These are phyloP conservation scores for Agonum fuliginosum DNA, from an alignment of 2,888 invertebrate genomes.

Conservation along the genomic window DNA sequence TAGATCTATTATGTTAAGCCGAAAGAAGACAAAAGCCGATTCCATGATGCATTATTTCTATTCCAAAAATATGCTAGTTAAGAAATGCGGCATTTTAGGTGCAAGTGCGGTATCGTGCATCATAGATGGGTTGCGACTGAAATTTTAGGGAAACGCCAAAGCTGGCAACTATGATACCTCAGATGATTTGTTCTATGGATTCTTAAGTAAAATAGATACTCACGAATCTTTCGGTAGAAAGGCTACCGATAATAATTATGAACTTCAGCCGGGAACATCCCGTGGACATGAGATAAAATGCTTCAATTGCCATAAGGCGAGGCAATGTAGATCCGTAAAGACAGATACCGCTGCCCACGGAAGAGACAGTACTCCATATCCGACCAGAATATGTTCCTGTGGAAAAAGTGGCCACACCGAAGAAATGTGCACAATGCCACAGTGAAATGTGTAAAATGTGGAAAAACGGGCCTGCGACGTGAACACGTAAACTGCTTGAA, in stretches of 20 bases:
- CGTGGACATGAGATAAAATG: no score
- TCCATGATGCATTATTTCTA: slow-evolving; percentile 60
- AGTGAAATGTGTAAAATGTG: neutral
- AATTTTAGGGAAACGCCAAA: slow-evolving; percentile 55
- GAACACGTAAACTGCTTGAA: no score
- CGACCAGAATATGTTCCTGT: neutral
- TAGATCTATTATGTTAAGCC: slow-evolving; percentile 14
- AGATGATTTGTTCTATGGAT: slow-evolving; percentile 53
- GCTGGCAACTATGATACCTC: slow-evolving; percentile 58
- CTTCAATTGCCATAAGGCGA: no score
- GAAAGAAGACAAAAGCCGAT: slow-evolving; percentile 43
- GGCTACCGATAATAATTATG: no score
- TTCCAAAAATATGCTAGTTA: slow-evolving; percentile 53
- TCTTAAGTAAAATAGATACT: no score
- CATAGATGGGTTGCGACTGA: slow-evolving; percentile 60
- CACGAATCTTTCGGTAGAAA: no score
- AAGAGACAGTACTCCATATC: neutral
- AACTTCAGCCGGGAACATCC: no score
- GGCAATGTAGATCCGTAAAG: no score
- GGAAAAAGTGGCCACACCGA: no score
- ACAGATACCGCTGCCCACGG: neutral
- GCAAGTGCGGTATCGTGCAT: slow-evolving; percentile 58
- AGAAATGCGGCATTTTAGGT: slow-evolving; percentile 46
- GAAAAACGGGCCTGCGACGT: slow-evolving; percentile 15
- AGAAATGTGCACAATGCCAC: neutral